Percentiles rank a stretch among this genome's conserved stretches.
These are phyloP conservation scores for Engystomops pustulosus DNA, from an alignment of 2,113 vertebrate species.

Conservation along the genomic window DNA sequence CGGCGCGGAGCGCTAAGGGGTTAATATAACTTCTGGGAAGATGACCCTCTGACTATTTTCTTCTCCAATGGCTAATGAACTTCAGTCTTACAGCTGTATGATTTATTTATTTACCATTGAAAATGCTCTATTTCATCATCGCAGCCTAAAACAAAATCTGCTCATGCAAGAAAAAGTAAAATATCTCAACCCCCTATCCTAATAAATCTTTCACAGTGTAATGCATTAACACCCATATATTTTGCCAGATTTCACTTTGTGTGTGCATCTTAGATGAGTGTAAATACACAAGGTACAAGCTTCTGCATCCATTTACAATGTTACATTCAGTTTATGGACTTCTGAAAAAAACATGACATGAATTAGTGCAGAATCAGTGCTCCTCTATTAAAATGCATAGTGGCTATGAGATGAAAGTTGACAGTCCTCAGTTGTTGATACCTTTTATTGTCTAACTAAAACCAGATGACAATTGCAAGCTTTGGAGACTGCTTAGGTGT, in stretches of 20 bases:
- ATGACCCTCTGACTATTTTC: not conserved
- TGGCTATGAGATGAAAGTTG: no score
- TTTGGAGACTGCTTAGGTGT: no score
- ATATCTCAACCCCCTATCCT: not conserved
- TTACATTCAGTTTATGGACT: not conserved
- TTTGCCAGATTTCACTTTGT: not conserved
- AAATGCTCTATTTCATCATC: not conserved
- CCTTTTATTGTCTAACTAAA: no score
- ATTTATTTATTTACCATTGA: not conserved
- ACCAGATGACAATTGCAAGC: no score
- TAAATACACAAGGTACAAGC: not conserved
- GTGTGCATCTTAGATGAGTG: not conserved
- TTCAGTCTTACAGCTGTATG: not conserved
- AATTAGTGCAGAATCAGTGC: not conserved
- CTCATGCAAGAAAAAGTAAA: not conserved
- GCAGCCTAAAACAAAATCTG: not conserved
- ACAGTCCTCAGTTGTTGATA: no score
- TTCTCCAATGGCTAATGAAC: no score
- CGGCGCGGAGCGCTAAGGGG: no score
- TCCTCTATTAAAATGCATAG: not conserved
- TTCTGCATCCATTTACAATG: not conserved
- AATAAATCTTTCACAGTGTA: not conserved
- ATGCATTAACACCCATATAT: slow-evolving; percentile 4
- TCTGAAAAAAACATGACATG: not conserved
- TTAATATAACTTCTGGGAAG: no score